phyloP scores from a whole-genome alignment of 2,888 invertebrate species.

The Emmelina monodactyla region DNA sequence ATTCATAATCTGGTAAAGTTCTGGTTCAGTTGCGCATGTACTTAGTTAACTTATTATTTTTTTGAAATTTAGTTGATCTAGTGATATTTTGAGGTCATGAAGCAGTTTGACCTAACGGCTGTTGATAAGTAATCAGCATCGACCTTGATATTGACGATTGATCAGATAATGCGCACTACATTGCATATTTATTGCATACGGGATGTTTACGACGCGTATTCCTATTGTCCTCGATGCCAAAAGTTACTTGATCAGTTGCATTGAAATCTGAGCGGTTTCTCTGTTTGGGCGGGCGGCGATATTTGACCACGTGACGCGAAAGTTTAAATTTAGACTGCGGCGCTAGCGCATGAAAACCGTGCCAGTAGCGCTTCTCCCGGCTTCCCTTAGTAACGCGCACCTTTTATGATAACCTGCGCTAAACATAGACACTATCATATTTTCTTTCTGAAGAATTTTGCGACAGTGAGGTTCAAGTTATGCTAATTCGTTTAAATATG shows the following conservation, averaged over 20 bases:
- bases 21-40: too few species aligned
- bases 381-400: conserved; percentile 46
- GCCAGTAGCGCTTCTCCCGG: conserved; percentile 37
- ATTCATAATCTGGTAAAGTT: too few species aligned
- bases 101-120: not conserved
- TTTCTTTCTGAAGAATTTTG: too few species aligned
- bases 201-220: not conserved
- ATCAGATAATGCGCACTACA: conserved; percentile 1
- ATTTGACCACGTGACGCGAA: conserved; percentile 51
- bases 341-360: conserved; percentile 39
- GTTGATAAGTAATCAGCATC: conserved; percentile 13
- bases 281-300: conserved; percentile 61
- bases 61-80: not conserved
- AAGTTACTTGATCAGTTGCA: conserved; percentile 29
- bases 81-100: not conserved
- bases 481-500: conserved; percentile 8
- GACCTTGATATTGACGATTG: conserved; percentile 45
- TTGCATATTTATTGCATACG: not conserved
- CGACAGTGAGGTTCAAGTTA: conserved; percentile 16
- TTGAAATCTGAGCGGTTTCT: conserved; percentile 63
- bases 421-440: conserved; percentile 46
- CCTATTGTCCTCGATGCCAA: conserved; percentile 25
- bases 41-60: not conserved
- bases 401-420: conserved; percentile 57
- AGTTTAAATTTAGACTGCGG: conserved; percentile 56